Evolutionary conservation across 2,888 invertebrate genomes (phyloP), one percentile per base, ranked within the genome.

Genomic region (Amblyteles armatorius): DNA sequence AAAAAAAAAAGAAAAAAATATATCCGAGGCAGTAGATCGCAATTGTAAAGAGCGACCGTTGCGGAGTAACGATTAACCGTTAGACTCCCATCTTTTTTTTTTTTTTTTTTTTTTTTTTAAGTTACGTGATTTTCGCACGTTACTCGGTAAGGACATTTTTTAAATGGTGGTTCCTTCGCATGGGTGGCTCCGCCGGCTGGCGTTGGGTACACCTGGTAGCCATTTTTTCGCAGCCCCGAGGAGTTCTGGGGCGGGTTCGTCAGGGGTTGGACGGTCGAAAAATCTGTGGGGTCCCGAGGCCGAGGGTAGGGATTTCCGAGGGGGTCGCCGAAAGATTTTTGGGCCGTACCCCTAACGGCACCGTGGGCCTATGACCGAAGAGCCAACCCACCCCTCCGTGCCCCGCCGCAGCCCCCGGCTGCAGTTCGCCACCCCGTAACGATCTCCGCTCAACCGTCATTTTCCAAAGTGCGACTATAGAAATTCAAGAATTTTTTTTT

Each of bases 201-300:
- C 26, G 50, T 19, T 26, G 65, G 63, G 36, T 52, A 19, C n/a
- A 16, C n/a, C 13, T 36, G 67, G 19, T 76, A 55, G 84, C 84
- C 84, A 85, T 85, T 82, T 85, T 84, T 85, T 82, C 84, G 84
- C 82, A 55, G 29, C 50, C 68, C 69, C 67, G 50, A 55, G 11
- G 11, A 26, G 36, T 44, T 16, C 16, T 19, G 48, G 55, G 19
- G 84, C 79, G 71, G 69, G 65, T 57, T 69, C 69, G 69, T 74
- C 22, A 72, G 81, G 74, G 76, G 63, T 13, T 76, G 52, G 16
- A 22, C 26, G 4, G 55, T 74, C 57, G 84, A 65, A 76, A 81
- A 79, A 71, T 74, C 19, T 82, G 26, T 74, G 84, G 84, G 82
- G 57, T 77, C 73, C 65, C 33, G 33, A 29, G 40, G 26, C 48